Conservation (phyloP, 2,797 vertebrate genomes). For the Gallinago solitaria region DNA sequence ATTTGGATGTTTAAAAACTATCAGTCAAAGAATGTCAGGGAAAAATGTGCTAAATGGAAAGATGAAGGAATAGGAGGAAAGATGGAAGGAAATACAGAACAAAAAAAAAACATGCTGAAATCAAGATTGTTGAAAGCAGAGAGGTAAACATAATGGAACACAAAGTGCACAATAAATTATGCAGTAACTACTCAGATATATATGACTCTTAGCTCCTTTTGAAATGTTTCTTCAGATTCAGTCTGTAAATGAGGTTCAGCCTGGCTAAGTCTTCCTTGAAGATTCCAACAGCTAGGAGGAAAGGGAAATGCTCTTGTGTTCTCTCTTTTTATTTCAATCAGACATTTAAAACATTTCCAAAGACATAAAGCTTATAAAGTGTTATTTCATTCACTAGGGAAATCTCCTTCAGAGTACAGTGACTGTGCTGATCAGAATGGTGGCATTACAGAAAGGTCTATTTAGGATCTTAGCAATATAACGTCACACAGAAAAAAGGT, state of each 20-base stretch:
- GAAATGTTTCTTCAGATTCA: background rate
- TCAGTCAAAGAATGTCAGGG: background rate
- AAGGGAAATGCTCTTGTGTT: background rate
- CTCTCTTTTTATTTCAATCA: background rate
- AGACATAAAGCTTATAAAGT: background rate
- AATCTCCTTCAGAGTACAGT: background rate
- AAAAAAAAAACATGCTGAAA: background rate
- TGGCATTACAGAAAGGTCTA: background rate
- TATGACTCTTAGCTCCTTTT: background rate
- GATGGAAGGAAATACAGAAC: background rate
- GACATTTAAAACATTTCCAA: background rate
- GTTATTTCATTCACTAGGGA: background rate
- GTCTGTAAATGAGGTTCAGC: background rate
- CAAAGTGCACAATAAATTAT: background rate
- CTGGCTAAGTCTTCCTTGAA: background rate
- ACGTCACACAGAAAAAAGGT: background rate
- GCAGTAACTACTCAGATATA: background rate
- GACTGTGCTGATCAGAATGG: background rate
- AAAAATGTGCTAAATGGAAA: background rate
- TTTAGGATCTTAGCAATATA: background rate
- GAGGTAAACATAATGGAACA: background rate
- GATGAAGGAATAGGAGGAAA: background rate
- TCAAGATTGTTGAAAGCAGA: background rate
- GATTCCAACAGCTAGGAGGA: background rate
- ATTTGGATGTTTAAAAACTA: background rate